A percentile compares a stretch with the other conserved stretches of the same genome.
Conservation (phyloP, 1,140 invertebrate species). For the Micrasema minimum region DNA sequence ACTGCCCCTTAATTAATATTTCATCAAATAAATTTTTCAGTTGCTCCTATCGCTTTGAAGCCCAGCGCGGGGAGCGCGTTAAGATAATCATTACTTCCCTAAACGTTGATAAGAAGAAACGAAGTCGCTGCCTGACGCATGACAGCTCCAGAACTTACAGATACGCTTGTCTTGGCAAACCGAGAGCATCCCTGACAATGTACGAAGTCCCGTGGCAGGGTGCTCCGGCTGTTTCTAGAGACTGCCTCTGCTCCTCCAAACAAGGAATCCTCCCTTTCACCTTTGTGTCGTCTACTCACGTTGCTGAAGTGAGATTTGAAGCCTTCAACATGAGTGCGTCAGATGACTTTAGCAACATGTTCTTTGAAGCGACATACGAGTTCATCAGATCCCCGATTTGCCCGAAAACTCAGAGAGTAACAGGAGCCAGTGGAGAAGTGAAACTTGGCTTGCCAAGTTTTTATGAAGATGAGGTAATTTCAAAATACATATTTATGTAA, state of each 20-base stretch:
- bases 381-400: slow-evolving; percentile 79
- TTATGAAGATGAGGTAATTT: slow-evolving; percentile 74
- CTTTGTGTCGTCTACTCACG: slow-evolving; percentile 79
- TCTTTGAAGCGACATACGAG: slow-evolving; percentile 86
- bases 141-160: slow-evolving; percentile 75
- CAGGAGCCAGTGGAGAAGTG: slow-evolving; percentile 82
- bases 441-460: slow-evolving; percentile 69
- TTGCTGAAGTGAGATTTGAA: slow-evolving; percentile 84
- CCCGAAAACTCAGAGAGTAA: slow-evolving; percentile 71
- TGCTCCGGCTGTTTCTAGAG: slow-evolving; percentile 69
- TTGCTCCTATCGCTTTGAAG: slow-evolving; percentile 88
- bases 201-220: slow-evolving; percentile 81
- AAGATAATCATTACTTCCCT: slow-evolving; percentile 75
- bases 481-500: too few species aligned
- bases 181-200: slow-evolving; percentile 68
- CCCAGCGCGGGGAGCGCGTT: slow-evolving; percentile 80
- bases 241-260: slow-evolving; percentile 70
- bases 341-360: slow-evolving; percentile 85
- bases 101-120: slow-evolving; percentile 71
- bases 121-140: slow-evolving; percentile 69
- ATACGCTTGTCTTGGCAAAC: slow-evolving; percentile 75
- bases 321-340: slow-evolving; percentile 83
- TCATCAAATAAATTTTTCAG: slow-evolving; percentile 61
- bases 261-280: slow-evolving; percentile 71
- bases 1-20: too few species aligned